phyloP scores from a whole-genome alignment of 2,113 vertebrate genomes.

The Hepsetus odoe region DNA sequence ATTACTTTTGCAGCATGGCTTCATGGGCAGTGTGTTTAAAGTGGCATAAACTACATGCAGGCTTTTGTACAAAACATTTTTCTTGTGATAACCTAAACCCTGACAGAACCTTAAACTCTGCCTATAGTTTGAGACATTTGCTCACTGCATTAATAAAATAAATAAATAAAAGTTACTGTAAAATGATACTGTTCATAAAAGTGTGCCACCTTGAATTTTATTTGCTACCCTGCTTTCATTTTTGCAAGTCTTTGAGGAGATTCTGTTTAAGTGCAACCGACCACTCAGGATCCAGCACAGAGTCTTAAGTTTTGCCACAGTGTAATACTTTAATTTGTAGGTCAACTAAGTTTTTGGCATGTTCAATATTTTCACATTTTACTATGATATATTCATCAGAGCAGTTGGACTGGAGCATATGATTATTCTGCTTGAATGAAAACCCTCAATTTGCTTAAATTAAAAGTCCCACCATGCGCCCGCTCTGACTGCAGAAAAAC shows the following conservation, averaged over 20 bases:
- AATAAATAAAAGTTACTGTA: not conserved
- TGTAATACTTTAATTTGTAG: not conserved
- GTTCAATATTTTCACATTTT: not conserved
- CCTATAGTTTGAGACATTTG: no score
- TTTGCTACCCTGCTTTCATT: no score
- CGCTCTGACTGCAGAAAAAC: no score
- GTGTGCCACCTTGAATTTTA: not conserved
- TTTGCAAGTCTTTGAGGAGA: not conserved
- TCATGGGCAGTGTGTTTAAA: not conserved
- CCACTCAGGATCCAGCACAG: not conserved
- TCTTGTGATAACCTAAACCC: no score
- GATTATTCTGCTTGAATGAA: no score
- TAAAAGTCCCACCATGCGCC: no score
- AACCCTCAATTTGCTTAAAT: no score
- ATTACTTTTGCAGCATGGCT: not conserved
- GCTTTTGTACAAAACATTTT: not conserved
- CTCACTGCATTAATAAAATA: not conserved
- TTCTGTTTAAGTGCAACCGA: not conserved
- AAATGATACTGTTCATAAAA: not conserved
- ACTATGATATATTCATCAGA: no score
- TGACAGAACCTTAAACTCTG: no score
- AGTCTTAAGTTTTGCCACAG: not conserved
- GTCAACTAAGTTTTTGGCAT: not conserved
- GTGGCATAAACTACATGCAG: not conserved
- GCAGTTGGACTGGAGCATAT: no score